Base-by-base conservation (phyloP, 2,888 invertebrate species). In the Augiades crinisus region DNA sequence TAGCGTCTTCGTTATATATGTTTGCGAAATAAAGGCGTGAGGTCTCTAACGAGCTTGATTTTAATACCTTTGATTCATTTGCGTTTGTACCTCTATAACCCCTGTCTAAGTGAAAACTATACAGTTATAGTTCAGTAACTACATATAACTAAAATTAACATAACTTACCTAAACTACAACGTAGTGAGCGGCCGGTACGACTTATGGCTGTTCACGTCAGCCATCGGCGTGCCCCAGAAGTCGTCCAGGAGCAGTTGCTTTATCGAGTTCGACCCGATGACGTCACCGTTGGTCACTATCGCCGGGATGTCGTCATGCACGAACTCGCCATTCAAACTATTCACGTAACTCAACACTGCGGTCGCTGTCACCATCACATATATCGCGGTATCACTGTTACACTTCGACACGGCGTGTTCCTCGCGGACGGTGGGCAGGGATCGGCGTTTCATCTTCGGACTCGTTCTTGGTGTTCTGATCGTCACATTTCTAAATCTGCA, bases 281-380 rank as follows among this genome's bases (percentile, higher is more conserved):
- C 96, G 78, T 97, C 96, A 67, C 92, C 93, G 77, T 96, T 97
- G 54, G 93, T 92, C 67, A 94, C 93, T 50, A 97, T 93, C 22
- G 96, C 96, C 53, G 95, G 95, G 59, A 96, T 93, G 75, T 97
- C 96, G 73, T 97, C 96, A 80, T 97, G 96, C 44, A 97, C 96
- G 68, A 96, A 96, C 70, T 96, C 96, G 36, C 95, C 95, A 57
- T 90, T 91, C 59, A 95, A 83, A 43, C 95, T 94, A 82, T 95
- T 95, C 56, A 93, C 78, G 76, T 95, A 95, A 73, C 94, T 94
- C 0, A 92, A 91, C 36, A 94, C 86, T 10, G 94, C 94, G 7
- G 94, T 92, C 10, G 93, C 83, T 27, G 91, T 91, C 57, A 94
- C 94, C 68, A 93, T 90, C 24, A 81, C 77, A 75, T 94, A 94